Evolutionary conservation across 2,113 vertebrate genomes (phyloP).

Genomic region (Nothoprocta perdicaria): DNA sequence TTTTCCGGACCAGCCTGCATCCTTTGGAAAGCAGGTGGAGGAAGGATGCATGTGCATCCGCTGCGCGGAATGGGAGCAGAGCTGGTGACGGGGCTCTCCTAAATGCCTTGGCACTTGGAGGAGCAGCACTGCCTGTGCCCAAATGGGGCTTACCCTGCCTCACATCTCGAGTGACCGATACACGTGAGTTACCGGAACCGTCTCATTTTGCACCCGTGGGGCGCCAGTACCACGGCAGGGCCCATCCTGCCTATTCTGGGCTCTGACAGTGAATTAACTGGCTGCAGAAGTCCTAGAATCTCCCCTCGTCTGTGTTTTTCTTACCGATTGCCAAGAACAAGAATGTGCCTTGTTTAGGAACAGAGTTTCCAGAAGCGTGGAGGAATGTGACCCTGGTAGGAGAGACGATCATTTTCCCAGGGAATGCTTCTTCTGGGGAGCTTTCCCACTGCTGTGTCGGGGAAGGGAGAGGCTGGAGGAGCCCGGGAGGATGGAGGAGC

Average conservation of each 20-base stretch:
- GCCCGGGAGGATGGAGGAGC: background rate
- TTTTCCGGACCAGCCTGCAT: background rate
- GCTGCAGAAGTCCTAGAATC: background rate
- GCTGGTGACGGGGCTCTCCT: background rate
- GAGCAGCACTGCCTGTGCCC: background rate
- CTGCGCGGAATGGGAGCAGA: background rate
- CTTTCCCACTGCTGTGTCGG: background rate
- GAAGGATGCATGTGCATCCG: background rate
- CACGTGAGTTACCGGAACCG: background rate
- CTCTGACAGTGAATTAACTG: background rate
- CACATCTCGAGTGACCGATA: background rate
- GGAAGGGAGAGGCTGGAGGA: conserved; percentile 2
- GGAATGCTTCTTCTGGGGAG: background rate
- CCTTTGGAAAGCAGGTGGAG: background rate
- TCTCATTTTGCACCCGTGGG: background rate
- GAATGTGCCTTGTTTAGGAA: conserved; percentile 59
- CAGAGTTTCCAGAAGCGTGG: conserved; percentile 22
- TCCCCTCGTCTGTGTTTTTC: background rate
- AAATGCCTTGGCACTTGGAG: background rate
- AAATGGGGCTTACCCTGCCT: background rate
- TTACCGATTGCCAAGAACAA: background rate
- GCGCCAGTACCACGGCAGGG: background rate
- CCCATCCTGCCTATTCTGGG: background rate
- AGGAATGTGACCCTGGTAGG: conserved; percentile 60
- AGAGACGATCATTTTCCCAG: conserved; percentile 53